Evolutionary conservation across 1,140 invertebrate genomes (phyloP), one percentile per base, ranked within the genome.

Genomic region (Delia radicum): DNA sequence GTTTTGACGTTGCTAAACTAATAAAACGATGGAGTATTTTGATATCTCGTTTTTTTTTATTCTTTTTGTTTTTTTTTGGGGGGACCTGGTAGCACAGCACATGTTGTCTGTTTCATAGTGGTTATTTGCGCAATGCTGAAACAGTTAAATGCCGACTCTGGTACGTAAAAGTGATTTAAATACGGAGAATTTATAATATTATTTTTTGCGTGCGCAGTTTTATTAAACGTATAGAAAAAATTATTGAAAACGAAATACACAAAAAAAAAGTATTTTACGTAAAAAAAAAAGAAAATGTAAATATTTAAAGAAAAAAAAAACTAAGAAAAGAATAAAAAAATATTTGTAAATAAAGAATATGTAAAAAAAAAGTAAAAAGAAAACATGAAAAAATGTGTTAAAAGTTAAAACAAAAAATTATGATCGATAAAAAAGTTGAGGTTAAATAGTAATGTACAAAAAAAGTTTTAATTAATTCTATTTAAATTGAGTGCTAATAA

Each of bases 121-220:
- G 65, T 69, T 69, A 28, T 65, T 69, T 69, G 65, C 65, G 65
- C 65, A 69, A 69, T 33, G 65, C 21, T 33, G 65, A 69, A 55
- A 69, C 65, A 69, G 65, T 69, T 69, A 69, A 69, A 69, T 33
- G 65, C 65, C 65, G 65, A 37, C 65, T 33, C 18, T 24, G 65
- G 29, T 69, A 7, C 65, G 65, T 69, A 69, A 67, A 67, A 69
- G 65, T 69, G 29, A 69, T 21, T 24, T 24, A 31, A 33, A 69
- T 21, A 33, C 29, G 62, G 65, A 69, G 65, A 69, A 21, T 24
- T 69, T 69, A 55, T 21, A 21, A 55, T 1, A 55, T 21, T 24
- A 55, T 8, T 21, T 69, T 69, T 69, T 69, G 65, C 65, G 65
- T 69, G 65, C 65, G 65, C 65, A 69, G 65, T 69, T 69, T 37